A percentile compares a stretch with the other conserved stretches of the same genome.
phyloP scores from a whole-genome alignment of 2,113 vertebrate species.

The Alouatta palliata region DNA sequence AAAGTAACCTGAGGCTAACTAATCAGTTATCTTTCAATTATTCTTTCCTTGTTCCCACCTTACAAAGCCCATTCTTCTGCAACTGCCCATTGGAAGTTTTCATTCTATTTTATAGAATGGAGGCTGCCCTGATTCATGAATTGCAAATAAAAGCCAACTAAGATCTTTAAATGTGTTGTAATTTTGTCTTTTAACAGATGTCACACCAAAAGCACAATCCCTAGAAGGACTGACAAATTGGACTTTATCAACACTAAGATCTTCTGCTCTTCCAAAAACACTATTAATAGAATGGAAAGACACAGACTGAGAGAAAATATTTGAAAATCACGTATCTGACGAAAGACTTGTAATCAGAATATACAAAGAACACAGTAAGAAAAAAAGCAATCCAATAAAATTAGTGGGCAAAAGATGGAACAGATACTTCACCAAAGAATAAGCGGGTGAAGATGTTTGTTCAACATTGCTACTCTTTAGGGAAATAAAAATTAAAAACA shows the following conservation, averaged over 20 bases:
- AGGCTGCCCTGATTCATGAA: neutral
- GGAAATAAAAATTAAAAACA: neutral
- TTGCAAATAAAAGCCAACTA: neutral
- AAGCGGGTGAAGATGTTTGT: neutral
- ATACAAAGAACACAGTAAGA: neutral
- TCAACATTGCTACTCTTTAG: neutral
- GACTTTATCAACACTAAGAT: neutral
- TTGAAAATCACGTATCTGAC: neutral
- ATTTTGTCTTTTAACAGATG: neutral
- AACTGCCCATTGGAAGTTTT: neutral
- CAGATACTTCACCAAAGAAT: neutral
- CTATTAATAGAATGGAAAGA: neutral
- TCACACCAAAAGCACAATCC: neutral
- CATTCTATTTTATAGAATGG: neutral
- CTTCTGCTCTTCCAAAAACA: neutral
- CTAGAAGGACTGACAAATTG: neutral
- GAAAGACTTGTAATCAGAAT: neutral
- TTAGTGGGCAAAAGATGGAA: neutral
- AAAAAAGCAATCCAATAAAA: neutral
- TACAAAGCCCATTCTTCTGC: neutral
- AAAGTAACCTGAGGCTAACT: neutral
- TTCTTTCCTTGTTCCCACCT: neutral
- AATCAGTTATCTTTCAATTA: neutral
- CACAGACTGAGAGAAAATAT: neutral
- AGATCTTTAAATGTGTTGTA: neutral